A percentile compares a stretch with the other conserved stretches of the same genome.
Conservation (phyloP, 1,140 invertebrate species). For the Phymastichus coffea region DNA sequence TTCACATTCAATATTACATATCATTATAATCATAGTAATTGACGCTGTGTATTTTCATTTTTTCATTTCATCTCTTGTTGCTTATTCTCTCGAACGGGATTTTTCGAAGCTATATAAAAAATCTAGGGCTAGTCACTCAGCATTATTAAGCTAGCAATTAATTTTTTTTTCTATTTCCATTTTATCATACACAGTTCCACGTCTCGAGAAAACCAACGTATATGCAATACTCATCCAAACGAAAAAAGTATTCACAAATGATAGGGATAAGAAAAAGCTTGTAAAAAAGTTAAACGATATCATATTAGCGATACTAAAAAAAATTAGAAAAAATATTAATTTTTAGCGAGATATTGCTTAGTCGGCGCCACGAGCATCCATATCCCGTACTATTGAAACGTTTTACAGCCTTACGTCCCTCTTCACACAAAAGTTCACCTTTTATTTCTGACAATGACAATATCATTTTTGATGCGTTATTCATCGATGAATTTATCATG, state of each 20-base stretch:
- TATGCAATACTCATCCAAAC: too few species aligned
- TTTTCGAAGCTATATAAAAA: conserved; percentile 27
- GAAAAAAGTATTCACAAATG: conserved; percentile 8
- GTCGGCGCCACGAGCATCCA: conserved; percentile 12
- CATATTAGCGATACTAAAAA: not conserved
- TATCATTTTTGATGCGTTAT: too few species aligned
- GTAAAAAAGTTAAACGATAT: conserved; percentile 9
- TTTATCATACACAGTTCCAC: conserved; percentile 12
- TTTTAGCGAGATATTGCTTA: conserved; percentile 25
- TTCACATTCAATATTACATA: conserved; percentile 26
- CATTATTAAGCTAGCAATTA: conserved; percentile 43
- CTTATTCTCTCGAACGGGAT: conserved; percentile 28
- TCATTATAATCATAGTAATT: conserved; percentile 52
- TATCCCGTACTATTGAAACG: conserved; percentile 17
- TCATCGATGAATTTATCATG: too few species aligned
- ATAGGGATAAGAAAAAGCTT: conserved; percentile 1
- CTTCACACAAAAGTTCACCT: too few species aligned
- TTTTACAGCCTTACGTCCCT: conserved; percentile 8
- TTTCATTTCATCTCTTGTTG: conserved; percentile 27
- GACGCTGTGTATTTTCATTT: conserved; percentile 51
- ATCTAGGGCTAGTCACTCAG: conserved; percentile 30
- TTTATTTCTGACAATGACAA: too few species aligned
- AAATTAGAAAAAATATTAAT: conserved; percentile 27
- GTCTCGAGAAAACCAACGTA: not conserved
- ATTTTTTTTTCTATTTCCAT: conserved; percentile 29